These are phyloP conservation scores for Tyrannus savana DNA, from an alignment of 2,113 vertebrate genomes.

Conservation along the genomic window DNA sequence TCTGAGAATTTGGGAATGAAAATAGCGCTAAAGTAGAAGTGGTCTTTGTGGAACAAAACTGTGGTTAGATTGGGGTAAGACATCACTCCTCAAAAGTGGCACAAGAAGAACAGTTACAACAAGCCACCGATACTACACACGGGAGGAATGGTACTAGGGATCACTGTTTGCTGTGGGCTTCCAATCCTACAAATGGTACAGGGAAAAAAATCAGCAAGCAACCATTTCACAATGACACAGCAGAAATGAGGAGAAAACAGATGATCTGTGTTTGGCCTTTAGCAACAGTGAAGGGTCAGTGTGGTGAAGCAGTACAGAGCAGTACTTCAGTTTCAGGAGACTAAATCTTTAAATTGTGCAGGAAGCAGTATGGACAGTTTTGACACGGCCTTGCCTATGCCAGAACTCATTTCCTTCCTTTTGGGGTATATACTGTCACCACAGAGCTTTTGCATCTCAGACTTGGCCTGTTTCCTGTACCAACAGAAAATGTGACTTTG, in stretches of 20 bases:
- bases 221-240: constrained; percentile 71
- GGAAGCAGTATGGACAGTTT: constrained; percentile 3
- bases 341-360: background rate
- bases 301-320: constrained; percentile 43
- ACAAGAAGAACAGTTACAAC: constrained; percentile 61
- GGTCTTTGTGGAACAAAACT: constrained; percentile 71
- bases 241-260: constrained; percentile 67
- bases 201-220: constrained; percentile 74
- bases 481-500: constrained; percentile 38
- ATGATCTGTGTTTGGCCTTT: constrained; percentile 76
- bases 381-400: constrained; percentile 34
- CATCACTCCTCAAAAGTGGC: constrained; percentile 70
- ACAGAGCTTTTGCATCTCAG: constrained; percentile 45
- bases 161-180: constrained; percentile 70
- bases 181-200: constrained; percentile 75
- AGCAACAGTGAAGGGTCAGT: constrained; percentile 51
- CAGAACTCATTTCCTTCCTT: constrained; percentile 29
- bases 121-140: constrained; percentile 71
- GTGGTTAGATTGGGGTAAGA: constrained; percentile 73
- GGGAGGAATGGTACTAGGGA: constrained; percentile 60
- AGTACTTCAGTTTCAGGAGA: constrained; percentile 1
- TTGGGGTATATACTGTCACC: constrained; percentile 29
- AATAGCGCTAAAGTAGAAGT: constrained; percentile 65
- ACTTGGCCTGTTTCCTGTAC: constrained; percentile 57
- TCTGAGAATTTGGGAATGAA: constrained; percentile 73